Conservation (phyloP, 2,888 invertebrate genomes). For the Alloscopus bannaensis region DNA sequence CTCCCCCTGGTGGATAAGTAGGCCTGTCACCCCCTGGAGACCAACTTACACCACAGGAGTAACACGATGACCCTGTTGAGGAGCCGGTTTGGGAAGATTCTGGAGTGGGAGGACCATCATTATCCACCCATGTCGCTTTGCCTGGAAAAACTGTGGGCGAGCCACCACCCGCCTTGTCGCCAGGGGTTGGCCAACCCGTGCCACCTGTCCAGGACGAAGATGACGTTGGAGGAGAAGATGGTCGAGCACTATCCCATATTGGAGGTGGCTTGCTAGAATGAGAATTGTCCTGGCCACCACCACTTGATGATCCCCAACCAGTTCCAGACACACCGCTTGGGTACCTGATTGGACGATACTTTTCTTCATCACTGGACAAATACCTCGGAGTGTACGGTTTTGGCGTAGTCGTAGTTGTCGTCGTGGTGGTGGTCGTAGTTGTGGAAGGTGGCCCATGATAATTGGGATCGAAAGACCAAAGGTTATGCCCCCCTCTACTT, state of each 20-base stretch:
- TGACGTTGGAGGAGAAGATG: conserved; percentile 31
- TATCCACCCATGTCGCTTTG: conserved; percentile 54
- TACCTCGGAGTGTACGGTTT: conserved; percentile 60
- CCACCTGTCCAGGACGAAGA: conserved; percentile 38
- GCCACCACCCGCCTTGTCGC: background rate
- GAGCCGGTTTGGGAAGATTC: background rate
- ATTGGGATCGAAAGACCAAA: conserved; percentile 60
- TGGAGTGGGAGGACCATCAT: conserved; percentile 20
- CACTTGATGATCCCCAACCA: background rate
- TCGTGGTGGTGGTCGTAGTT: conserved; percentile 49
- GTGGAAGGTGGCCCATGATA: conserved; percentile 50
- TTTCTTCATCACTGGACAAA: conserved; percentile 57
- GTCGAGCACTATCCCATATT: conserved; percentile 12
- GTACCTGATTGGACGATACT: conserved; percentile 62
- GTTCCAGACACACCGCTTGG: conserved; percentile 19
- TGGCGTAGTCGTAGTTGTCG: conserved; percentile 38
- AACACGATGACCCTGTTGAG: conserved; percentile 33
- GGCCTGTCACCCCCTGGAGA: conserved; percentile 28
- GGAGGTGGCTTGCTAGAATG: conserved; percentile 5
- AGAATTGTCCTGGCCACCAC: conserved; percentile 6
- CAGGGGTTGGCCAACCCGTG: background rate
- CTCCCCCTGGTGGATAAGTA: conserved; percentile 29
- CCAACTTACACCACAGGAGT: conserved; percentile 49
- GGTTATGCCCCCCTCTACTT: conserved; percentile 44
- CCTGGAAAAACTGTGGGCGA: conserved; percentile 37